Base-by-base conservation (phyloP, 2,888 invertebrate species). In the Apodemia zela region DNA sequence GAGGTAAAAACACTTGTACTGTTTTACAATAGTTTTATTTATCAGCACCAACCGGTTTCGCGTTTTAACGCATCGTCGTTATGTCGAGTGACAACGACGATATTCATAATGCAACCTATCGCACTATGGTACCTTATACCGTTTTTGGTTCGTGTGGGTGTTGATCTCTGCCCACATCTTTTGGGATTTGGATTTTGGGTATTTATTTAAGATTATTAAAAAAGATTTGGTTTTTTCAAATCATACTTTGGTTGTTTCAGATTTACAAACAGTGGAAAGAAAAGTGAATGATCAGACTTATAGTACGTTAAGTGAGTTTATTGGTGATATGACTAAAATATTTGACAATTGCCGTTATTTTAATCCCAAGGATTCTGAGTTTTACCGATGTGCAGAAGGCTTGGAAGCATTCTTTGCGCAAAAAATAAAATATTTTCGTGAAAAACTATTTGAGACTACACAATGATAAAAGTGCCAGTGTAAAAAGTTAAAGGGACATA, bases 311-410 rank as follows among this genome's bases (percentile, higher is more conserved):
- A 96, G 97, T 82, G 98, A 99, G 82, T 98, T 99, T 87, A 97
- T 98, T 79, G 97, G 97, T 82, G 99, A 99, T 85, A 97, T 99
- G 95, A 98, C 98, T 69, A 98, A 98, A 90, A 98, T 99, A 81
- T 99, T 99, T 89, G 98, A 99, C 92, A 99, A 99, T 90, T 99
- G 99, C 93, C 96, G 99, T 71, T 97, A 98, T 82, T 99, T 98
- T 91, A 99, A 99, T 90, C 97, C 98, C 66, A 96, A 97, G 80
- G 98, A 98, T 84, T 98, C 98, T 18, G 97, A 97, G 68, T 98
- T 98, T 90, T 98, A 97, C 91, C 96, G 98, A 79, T 98, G 98
- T 92, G 99, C 99, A 25, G 98, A 98, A 84, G 96, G 97, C 63
- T 93, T 99, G 69, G 99, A 99, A 92, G 96, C 97, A 67, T 98